phyloP scores from a whole-genome alignment of 2,113 vertebrate species.

The Perca schrenkii region DNA sequence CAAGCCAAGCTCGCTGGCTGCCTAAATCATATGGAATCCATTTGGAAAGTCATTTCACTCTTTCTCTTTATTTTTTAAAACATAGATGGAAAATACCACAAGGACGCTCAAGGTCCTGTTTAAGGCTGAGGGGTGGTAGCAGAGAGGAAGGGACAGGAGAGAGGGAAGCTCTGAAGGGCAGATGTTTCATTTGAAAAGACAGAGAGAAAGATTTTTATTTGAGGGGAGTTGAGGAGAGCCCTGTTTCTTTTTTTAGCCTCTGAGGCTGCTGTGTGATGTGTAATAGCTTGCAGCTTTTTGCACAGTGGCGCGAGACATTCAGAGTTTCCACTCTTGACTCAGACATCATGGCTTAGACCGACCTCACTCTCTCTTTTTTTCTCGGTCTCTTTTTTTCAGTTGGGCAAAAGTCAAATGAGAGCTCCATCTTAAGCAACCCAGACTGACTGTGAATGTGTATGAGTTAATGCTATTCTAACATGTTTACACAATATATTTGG shows the following conservation, averaged over 20 bases:
- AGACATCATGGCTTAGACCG: conserved; percentile 52
- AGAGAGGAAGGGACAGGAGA: conserved; percentile 2
- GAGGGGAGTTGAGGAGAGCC: conserved; percentile 42
- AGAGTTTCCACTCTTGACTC: conserved; percentile 85
- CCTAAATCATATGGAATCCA: conserved; percentile 34
- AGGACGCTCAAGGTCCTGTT: conserved; percentile 46
- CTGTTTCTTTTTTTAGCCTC: conserved; percentile 76
- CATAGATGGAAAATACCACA: conserved; percentile 73
- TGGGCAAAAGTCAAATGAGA: conserved; percentile 39
- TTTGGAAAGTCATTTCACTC: conserved; percentile 48
- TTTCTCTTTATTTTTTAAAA: conserved; percentile 33
- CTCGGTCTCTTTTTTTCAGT: conserved; percentile 18
- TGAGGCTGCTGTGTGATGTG: conserved; percentile 70
- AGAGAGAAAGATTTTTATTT: conserved; percentile 41
- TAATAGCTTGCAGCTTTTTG: conserved; percentile 83
- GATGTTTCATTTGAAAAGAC: conserved; percentile 52
- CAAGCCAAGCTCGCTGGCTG: conserved; percentile 30
- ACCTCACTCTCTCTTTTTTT: conserved; percentile 30
- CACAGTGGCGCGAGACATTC: conserved; percentile 81
- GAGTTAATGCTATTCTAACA: conserved; percentile 28
- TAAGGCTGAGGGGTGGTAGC: conserved; percentile 34
- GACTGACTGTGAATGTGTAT: conserved; percentile 27
- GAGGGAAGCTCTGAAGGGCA: conserved; percentile 7
- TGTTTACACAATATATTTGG: conserved; percentile 26
- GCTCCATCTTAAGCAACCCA: conserved; percentile 48